Base-by-base conservation (phyloP, 2,888 invertebrate genomes). In the Melinopterus prodromus region DNA sequence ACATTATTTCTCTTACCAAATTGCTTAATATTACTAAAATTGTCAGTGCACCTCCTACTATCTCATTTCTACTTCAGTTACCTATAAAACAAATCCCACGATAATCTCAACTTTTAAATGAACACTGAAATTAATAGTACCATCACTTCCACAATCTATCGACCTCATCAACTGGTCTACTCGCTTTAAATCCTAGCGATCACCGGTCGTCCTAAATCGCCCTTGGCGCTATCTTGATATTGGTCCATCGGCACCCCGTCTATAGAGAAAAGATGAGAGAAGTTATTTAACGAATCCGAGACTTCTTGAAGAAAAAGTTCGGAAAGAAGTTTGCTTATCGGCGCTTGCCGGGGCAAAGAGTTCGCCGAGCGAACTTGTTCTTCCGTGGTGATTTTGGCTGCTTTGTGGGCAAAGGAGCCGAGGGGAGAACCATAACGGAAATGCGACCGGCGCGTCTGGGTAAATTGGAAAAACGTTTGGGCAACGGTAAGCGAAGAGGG, bases 191-290 rank as follows among this genome's bases (percentile, higher is more conserved):
- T 53, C 12, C 53, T 4, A 6, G 53, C 53, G 53, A 53, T 53
- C 53, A 53, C 53, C 53, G 53, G 53, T 53, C 12, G 53, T 53
- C 12, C 53, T 53, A 53, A 53, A 53, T 53, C 53, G 53, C 12
- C 53, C 53, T 12, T 7, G 53, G 53, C 53, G 12, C 53, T 53
- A 53, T 53, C 53, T 53, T 9, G 53, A 53, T 53, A 53, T 53
- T 53, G 53, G 53, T 53, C 53, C 53, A 53, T 53, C 53, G 53
- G 12, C 53, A 53, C 53, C 53, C 53, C 1, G 53, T 9, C 53
- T 53, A n/a, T n/a, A 53, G 53, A 53, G 53, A 53, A 53, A 53
- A 53, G 53, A 53, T 53, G 53, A 53, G 53, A 53, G 53, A 53
- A 53, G 53, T 53, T 53, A 53, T 53, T 53, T 53, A 53, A 53